phyloP scores from a whole-genome alignment of 2,797 vertebrate genomes.

The Calcarius lapponicus region DNA sequence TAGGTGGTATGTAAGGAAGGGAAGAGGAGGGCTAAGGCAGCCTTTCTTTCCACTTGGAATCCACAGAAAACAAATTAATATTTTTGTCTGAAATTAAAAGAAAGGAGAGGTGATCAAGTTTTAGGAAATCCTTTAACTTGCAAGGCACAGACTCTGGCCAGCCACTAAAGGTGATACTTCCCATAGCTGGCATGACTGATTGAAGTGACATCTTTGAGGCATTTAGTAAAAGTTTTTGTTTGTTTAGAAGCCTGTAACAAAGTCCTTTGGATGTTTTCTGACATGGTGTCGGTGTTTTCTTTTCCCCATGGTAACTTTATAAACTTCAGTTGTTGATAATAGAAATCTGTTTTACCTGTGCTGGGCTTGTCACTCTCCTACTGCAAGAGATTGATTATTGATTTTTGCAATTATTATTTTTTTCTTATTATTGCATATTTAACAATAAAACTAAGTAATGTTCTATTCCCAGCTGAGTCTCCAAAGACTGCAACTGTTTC shows the following conservation, averaged over 20 bases:
- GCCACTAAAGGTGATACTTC: neutral
- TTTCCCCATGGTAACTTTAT: neutral
- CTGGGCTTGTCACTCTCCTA: neutral
- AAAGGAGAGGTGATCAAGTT: neutral
- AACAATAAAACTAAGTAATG: slow-evolving; percentile 37
- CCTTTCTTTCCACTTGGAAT: neutral
- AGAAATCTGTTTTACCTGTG: neutral
- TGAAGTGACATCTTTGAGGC: neutral
- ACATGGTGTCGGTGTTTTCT: neutral
- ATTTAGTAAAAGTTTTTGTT: neutral
- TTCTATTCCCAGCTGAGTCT: slow-evolving; percentile 32
- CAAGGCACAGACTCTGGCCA: neutral
- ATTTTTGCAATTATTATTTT: neutral
- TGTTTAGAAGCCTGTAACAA: neutral
- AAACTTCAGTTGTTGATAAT: neutral
- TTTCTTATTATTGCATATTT: neutral
- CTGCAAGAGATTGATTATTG: neutral
- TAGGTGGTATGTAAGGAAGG: neutral
- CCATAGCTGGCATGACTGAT: neutral
- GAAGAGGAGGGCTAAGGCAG: neutral
- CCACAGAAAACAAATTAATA: neutral
- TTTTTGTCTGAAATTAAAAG: neutral
- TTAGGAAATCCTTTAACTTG: neutral
- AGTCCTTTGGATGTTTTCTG: neutral
- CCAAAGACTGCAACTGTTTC: slow-evolving; percentile 44